Base-by-base conservation (phyloP, 2,888 invertebrate species). In the Ophioninae sp. region DNA sequence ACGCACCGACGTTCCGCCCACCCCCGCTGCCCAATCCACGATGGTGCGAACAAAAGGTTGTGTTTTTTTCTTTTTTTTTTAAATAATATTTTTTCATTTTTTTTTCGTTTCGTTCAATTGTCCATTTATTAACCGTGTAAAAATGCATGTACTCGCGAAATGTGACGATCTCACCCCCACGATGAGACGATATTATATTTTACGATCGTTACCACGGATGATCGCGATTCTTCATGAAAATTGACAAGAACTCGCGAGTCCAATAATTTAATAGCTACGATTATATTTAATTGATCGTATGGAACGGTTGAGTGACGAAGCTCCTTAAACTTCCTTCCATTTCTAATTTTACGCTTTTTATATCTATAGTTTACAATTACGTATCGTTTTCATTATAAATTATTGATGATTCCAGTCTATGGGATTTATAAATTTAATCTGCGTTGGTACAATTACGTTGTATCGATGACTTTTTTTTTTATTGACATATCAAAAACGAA, bases 251-350 rank as follows among this genome's bases (percentile, higher is more conserved):
- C 83, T 77, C 77, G 80, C 83, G 74, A 84, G 81, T 85, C 64
- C 81, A 65, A 79, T 63, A 37, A 64, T 83, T 79, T 41, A 65
- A 22, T 65, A 71, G 44, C 79, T 85, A 89, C 86, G 87, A 87
- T 89, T 89, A 87, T 86, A 86, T 85, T 88, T 88, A 90, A 90
- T 89, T 89, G 89, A 90, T 90, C 89, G 84, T 88, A 90, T 90
- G 89, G 88, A 90, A 90, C 90, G 90, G 88, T 87, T 88, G 88
- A 87, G 88, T 88, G 86, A 84, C 87, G 83, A 83, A 88, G 84
- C 83, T 80, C 56, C 69, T 73, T 81, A 71, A 69, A 81, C 69
- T 77, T 51, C 51, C 65, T 41, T 63, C 22, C 69, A 79, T 39
- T 75, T 79, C 51, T 68, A 81, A 59, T 71, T 71, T 10, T 78